These are phyloP conservation scores for Procambarus virginalis DNA, from an alignment of 1,140 invertebrate genomes.

Conservation along the genomic window DNA sequence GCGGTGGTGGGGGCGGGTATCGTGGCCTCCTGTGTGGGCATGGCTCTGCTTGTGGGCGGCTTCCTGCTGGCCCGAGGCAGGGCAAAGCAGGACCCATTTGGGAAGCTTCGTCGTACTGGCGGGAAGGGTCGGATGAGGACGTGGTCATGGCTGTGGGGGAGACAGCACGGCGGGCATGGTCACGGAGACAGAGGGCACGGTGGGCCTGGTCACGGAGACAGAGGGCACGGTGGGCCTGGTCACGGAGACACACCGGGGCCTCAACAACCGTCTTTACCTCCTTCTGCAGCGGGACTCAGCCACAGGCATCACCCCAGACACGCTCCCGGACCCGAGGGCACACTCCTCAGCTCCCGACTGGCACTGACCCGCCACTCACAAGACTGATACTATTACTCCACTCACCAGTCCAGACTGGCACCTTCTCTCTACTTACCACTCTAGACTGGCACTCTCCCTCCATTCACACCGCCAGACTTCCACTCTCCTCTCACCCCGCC, in stretches of 20 bases:
- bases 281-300: slow-evolving; percentile 50
- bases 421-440: neutral
- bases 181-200: slow-evolving; percentile 47
- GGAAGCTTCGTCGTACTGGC: slow-evolving; percentile 43
- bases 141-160: slow-evolving; percentile 40
- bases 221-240: too few relatives aligned
- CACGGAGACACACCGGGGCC: slow-evolving; percentile 56
- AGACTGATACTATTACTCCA: neutral
- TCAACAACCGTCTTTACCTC: slow-evolving; percentile 64
- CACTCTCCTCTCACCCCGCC: too few relatives aligned
- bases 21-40: slow-evolving; percentile 52
- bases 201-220: slow-evolving; percentile 48
- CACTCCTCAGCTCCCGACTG: neutral
- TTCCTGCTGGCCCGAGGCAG: slow-evolving; percentile 44
- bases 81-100: slow-evolving; percentile 20
- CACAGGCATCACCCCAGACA: slow-evolving; percentile 53
- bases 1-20: slow-evolving; percentile 55
- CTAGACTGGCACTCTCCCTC: too few relatives aligned
- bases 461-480: too few relatives aligned
- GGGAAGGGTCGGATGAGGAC: slow-evolving; percentile 35
- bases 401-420: neutral
- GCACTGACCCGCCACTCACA: neutral
- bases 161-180: slow-evolving; percentile 19
- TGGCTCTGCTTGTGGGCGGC: slow-evolving; percentile 53
- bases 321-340: slow-evolving; percentile 17